A percentile compares a stretch with the other conserved stretches of the same genome.
phyloP scores from a whole-genome alignment of 2,888 invertebrate species.

The Chymomyza amoena region DNA sequence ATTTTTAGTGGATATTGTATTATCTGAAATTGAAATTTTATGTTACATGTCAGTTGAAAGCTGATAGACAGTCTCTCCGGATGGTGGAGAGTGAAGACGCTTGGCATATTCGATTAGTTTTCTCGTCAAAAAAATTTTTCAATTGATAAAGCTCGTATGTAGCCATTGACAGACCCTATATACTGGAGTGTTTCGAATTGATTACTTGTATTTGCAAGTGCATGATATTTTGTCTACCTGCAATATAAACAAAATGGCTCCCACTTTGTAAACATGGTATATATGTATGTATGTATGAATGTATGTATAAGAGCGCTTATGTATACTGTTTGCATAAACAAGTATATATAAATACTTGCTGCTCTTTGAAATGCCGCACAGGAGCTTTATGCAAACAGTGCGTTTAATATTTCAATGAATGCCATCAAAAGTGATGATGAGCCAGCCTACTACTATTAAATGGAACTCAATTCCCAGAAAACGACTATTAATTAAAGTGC shows the following conservation, averaged over 20 bases:
- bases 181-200: neutral
- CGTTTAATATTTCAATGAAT: slow-evolving; percentile 3
- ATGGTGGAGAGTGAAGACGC: too few relatives aligned
- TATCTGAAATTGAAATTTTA: too few relatives aligned
- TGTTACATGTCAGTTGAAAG: too few relatives aligned
- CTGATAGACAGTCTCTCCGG: too few relatives aligned
- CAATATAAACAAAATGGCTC: neutral
- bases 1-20: too few relatives aligned
- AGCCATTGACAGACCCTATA: neutral
- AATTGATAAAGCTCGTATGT: neutral
- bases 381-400: neutral
- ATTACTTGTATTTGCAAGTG: neutral
- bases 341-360: neutral
- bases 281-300: neutral
- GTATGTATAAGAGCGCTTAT: neutral
- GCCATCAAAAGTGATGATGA: slow-evolving; percentile 6
- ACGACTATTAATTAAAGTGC: slow-evolving; percentile 24
- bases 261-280: neutral
- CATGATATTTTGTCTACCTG: slow-evolving; percentile 8
- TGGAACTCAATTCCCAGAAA: slow-evolving; percentile 1
- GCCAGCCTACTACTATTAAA: neutral
- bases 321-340: neutral
- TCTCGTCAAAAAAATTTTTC: too few relatives aligned
- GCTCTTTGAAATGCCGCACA: neutral
- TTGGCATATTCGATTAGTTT: too few relatives aligned